These are phyloP conservation scores for Argyrosomus regius DNA, from an alignment of 2,797 vertebrate genomes.

Conservation along the genomic window DNA sequence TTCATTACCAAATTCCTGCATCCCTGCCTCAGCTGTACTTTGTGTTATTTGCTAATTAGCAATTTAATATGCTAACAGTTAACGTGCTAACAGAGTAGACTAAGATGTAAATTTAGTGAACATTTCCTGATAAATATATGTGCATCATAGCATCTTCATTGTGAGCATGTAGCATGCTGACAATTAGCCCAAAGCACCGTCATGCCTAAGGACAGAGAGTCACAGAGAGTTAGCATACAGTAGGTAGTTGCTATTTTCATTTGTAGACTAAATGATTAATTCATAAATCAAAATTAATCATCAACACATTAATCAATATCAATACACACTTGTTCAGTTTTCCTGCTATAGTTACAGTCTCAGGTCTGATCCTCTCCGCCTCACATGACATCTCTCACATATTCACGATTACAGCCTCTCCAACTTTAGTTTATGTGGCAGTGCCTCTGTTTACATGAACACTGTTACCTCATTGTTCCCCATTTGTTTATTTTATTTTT, in stretches of 20 bases:
- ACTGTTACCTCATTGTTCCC: slow-evolving; percentile 32
- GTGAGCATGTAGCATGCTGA: not conserved
- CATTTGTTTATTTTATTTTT: slow-evolving; percentile 37
- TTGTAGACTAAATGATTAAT: slow-evolving; percentile 1
- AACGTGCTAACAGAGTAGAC: not conserved
- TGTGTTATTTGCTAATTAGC: not conserved
- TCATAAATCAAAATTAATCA: slow-evolving; percentile 5
- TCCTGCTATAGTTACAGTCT: slow-evolving; percentile 14
- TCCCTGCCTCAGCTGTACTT: not conserved
- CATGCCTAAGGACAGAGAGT: not conserved
- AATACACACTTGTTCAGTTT: not conserved
- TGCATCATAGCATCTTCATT: not conserved
- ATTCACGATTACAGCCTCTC: slow-evolving; percentile 13
- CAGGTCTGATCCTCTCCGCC: not conserved
- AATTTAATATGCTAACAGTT: not conserved
- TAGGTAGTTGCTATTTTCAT: slow-evolving; percentile 3
- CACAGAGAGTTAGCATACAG: not conserved
- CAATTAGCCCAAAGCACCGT: not conserved
- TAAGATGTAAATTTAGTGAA: not conserved
- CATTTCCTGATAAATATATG: not conserved
- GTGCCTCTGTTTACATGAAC: slow-evolving; percentile 40
- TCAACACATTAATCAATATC: not conserved
- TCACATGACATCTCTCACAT: not conserved
- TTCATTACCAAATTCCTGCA: not conserved
- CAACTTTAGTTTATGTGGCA: slow-evolving; percentile 21